A percentile compares a stretch with the other conserved stretches of the same genome.
Conservation (phyloP, 2,888 invertebrate genomes). For the Aphodius granarius region DNA sequence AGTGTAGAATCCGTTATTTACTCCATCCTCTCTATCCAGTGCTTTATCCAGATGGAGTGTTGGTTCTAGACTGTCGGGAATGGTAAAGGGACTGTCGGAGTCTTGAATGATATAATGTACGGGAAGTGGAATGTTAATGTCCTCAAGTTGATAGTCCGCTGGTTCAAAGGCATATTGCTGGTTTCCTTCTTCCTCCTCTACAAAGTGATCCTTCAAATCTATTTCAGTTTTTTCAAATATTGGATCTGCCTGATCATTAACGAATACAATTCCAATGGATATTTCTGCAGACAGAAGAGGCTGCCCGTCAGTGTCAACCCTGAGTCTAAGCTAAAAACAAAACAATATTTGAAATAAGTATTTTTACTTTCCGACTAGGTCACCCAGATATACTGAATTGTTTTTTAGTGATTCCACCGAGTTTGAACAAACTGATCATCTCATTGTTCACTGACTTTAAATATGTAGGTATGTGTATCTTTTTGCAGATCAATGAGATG, state of each 20-base stretch:
- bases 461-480: too few relatives aligned
- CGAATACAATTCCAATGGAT: conserved; percentile 51
- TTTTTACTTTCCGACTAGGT: too few relatives aligned
- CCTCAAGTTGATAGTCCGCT: conserved; percentile 14
- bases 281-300: conserved; percentile 30
- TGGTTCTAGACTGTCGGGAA: conserved; percentile 26
- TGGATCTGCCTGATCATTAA: conserved; percentile 56
- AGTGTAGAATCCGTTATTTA: conserved; percentile 46
- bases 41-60: conserved; percentile 35
- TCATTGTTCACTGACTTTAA: too few relatives aligned
- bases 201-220: background rate
- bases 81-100: conserved; percentile 7
- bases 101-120: conserved; percentile 26
- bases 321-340: conserved; percentile 9
- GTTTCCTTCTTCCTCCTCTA: too few relatives aligned
- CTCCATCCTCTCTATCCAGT: conserved; percentile 55
- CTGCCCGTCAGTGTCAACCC: background rate
- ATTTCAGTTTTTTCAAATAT: conserved; percentile 45
- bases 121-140: conserved; percentile 19
- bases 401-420: too few relatives aligned
- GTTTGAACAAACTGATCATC: too few relatives aligned
- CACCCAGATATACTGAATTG: too few relatives aligned
- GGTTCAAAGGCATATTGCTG: background rate
- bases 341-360: too few relatives aligned
- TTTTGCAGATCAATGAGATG: too few relatives aligned